These are phyloP conservation scores for Dendroctonus ponderosae DNA, from an alignment of 1,140 invertebrate genomes.

Conservation along the genomic window DNA sequence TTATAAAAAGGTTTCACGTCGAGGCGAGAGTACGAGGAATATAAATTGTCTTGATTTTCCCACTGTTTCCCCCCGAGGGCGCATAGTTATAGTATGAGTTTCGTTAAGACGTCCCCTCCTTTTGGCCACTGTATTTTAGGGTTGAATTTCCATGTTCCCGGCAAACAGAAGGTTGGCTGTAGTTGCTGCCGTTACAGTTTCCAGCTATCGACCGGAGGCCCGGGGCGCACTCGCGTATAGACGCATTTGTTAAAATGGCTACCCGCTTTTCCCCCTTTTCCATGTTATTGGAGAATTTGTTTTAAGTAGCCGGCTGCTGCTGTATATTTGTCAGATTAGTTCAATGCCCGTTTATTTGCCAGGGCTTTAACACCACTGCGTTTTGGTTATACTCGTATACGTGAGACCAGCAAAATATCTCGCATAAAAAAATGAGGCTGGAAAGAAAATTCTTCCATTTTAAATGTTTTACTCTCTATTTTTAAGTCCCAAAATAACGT, in stretches of 20 bases:
- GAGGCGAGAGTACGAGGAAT: conserved; percentile 6
- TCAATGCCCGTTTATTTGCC: too few species aligned
- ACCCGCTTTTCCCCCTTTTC: conserved; percentile 29
- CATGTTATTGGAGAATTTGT: too few species aligned
- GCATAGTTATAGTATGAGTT: conserved; percentile 25
- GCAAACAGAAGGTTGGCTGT: conserved; percentile 37
- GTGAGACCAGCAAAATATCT: too few species aligned
- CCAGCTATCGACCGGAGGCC: conserved; percentile 40
- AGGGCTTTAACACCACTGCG: too few species aligned
- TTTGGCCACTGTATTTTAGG: conserved; percentile 24
- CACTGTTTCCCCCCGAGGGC: conserved; percentile 3
- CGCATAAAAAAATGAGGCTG: too few species aligned
- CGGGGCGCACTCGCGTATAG: conserved; percentile 35
- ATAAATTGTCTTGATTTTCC: conserved; percentile 27
- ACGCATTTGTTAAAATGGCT: conserved; percentile 40
- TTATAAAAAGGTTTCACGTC: conserved; percentile 19
- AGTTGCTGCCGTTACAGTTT: conserved; percentile 38
- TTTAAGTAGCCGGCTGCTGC: too few species aligned
- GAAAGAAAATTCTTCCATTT: too few species aligned
- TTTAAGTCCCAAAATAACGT: too few species aligned
- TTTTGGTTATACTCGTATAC: too few species aligned
- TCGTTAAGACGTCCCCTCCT: conserved; percentile 24
- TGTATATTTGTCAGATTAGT: too few species aligned
- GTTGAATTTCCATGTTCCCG: conserved; percentile 37
- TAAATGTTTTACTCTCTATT: too few species aligned